phyloP scores from a whole-genome alignment of 2,113 vertebrate genomes.

The Plectropomus leopardus region DNA sequence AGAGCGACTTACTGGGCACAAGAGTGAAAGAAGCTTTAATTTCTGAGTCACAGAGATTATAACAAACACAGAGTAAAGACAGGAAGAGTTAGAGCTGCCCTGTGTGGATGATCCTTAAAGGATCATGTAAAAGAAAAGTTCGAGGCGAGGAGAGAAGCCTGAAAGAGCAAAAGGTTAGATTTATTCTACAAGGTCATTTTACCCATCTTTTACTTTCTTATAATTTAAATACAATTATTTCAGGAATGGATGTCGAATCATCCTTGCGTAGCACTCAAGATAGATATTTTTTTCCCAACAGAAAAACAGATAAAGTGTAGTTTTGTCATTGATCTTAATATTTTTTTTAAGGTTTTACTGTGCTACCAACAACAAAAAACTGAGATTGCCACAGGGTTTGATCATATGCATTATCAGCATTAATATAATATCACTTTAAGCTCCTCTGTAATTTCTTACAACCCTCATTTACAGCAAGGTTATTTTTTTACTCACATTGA shows the following conservation, averaged over 20 bases:
- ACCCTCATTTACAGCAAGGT: background rate
- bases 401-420: no score
- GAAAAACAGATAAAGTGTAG: no score
- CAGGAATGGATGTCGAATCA: background rate
- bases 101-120: constrained; percentile 10
- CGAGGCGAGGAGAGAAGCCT: background rate
- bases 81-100: background rate
- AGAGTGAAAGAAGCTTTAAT: constrained; percentile 1
- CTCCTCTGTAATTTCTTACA: background rate
- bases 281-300: background rate
- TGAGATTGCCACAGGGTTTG: no score
- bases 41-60: constrained; percentile 1
- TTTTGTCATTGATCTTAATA: no score
- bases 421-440: no score
- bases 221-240: background rate
- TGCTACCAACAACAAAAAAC: no score
- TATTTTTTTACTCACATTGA: background rate
- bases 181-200: background rate
- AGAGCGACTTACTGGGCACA: background rate
- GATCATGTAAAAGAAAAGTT: constrained; percentile 1
- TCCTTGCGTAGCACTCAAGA: background rate
- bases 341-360: no score
- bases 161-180: background rate
- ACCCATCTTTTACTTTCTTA: background rate
- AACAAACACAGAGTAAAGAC: background rate